Evolutionary conservation across 2,797 vertebrate species (phyloP).

Genomic region (Epinephelus coioides): DNA sequence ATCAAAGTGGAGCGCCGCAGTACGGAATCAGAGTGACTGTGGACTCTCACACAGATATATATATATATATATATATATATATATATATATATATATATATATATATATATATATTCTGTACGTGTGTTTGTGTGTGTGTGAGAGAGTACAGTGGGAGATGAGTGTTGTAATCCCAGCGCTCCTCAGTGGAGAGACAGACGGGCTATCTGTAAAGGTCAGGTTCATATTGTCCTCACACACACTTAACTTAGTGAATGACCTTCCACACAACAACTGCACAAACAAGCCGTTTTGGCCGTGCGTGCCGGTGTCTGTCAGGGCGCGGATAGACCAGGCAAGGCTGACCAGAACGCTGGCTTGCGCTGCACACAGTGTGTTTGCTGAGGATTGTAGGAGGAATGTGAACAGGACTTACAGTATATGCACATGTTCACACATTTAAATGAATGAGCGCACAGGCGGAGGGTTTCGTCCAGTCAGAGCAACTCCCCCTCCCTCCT

Average conservation of each 20-base stretch:
- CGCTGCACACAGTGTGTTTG: slow-evolving; percentile 41
- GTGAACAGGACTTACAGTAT: slow-evolving; percentile 51
- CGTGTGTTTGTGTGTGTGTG: slow-evolving; percentile 2
- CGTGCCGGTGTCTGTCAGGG: slow-evolving; percentile 50
- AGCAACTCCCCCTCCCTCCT: slow-evolving; percentile 13
- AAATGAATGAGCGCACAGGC: slow-evolving; percentile 54
- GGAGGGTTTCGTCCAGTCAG: slow-evolving; percentile 37
- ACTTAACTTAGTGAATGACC: slow-evolving; percentile 64
- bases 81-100: not conserved
- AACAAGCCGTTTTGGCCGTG: slow-evolving; percentile 67
- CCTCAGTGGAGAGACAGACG: slow-evolving; percentile 54
- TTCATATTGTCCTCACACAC: slow-evolving; percentile 71
- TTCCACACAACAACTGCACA: slow-evolving; percentile 78
- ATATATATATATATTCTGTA: too few species aligned
- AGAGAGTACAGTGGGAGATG: slow-evolving; percentile 62
- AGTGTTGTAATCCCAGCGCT: slow-evolving; percentile 70
- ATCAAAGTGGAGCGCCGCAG: slow-evolving; percentile 51
- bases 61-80: too few species aligned
- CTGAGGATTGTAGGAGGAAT: slow-evolving; percentile 55
- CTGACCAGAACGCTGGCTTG: slow-evolving; percentile 26
- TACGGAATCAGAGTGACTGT: slow-evolving; percentile 40
- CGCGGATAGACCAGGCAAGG: slow-evolving; percentile 15
- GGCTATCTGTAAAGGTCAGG: slow-evolving; percentile 81
- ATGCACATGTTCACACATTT: slow-evolving; percentile 60
- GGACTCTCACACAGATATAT: not conserved